Evolutionary conservation across 2,797 vertebrate species (phyloP), one percentile per base, ranked within the genome.

Genomic region (Poliocrania exsul): DNA sequence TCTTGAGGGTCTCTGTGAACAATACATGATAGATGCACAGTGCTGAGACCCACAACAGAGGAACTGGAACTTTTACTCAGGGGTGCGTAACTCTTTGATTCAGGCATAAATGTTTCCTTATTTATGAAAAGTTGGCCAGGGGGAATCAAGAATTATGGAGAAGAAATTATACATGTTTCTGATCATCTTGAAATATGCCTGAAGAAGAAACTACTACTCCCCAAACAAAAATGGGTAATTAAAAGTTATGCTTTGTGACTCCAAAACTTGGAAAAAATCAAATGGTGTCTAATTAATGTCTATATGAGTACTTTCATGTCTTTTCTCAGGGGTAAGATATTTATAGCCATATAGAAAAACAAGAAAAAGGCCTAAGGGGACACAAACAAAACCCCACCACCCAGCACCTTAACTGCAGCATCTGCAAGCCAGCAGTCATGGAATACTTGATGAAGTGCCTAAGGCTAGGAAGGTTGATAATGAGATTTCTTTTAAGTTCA

Each of bases 401-500:
- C 77, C 81, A 72, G 74, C n/a, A 94, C 86, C 89, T 91, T 85
- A 81, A 87, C 90, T 92, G 80, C 54, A 92, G 91, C 74, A 82
- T 93, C 93, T 95, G 92, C 84, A 93, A 94, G 61, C 69, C 56
- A 91, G 80, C 57, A 60, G 54, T 80, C 54, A 13, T 37, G 77
- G 86, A 96, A 96, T 95, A 87, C 71, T 95, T 95, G 79, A 95
- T 95, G 84, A 94, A 88, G 38, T 74, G 86, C 91, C 93, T 93
- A 90, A 47, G 92, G 93, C 85, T 86, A 95, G 78, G 70, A 96
- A 94, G 88, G 91, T 75, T 95, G 92, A 95, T 95, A 96, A 97
- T 92, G 88, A 95, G 87, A 85, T 91, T 89, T 91, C 92, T 94
- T 96, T 95, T 82, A 96, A 92, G 92, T 96, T 93, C 73, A 64